Percentiles rank a stretch among this genome's conserved stretches.
These are phyloP conservation scores for Talpa occidentalis DNA, from an alignment of 2,113 vertebrate genomes.

Conservation along the genomic window DNA sequence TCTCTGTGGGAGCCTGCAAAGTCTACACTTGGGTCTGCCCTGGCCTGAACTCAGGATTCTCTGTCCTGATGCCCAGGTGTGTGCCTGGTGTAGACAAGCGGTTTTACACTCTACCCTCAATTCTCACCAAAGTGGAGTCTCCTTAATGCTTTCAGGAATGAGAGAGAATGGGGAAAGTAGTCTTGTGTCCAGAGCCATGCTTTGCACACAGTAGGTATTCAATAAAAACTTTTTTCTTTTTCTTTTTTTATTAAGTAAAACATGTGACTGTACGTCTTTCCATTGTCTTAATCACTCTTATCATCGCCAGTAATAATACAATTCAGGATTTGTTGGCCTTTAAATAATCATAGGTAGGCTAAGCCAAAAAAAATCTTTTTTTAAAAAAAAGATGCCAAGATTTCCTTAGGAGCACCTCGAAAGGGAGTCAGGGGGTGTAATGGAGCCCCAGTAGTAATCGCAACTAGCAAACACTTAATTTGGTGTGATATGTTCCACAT, in stretches of 20 bases:
- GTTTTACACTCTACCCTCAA: background rate
- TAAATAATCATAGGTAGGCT: constrained; percentile 42
- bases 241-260: background rate
- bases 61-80: too few relatives aligned
- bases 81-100: fast-evolving
- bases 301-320: background rate
- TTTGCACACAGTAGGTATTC: background rate
- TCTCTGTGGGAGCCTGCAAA: background rate
- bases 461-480: constrained; percentile 73
- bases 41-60: background rate
- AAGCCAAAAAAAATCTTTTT: constrained; percentile 61
- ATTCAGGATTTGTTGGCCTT: constrained; percentile 31
- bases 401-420: constrained; percentile 27
- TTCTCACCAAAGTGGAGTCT: background rate
- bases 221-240: background rate
- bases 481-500: constrained; percentile 54
- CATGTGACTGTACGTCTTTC: background rate
- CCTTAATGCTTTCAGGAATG: background rate
- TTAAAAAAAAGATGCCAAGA: constrained; percentile 37
- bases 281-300: constrained; percentile 36
- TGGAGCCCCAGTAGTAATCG: background rate
- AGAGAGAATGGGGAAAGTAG: background rate
- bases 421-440: constrained; percentile 26
- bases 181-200: background rate
- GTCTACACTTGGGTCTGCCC: fast-evolving